phyloP scores from a whole-genome alignment of 23 tunicate species.

The Trididemnum nubilum region DNA sequence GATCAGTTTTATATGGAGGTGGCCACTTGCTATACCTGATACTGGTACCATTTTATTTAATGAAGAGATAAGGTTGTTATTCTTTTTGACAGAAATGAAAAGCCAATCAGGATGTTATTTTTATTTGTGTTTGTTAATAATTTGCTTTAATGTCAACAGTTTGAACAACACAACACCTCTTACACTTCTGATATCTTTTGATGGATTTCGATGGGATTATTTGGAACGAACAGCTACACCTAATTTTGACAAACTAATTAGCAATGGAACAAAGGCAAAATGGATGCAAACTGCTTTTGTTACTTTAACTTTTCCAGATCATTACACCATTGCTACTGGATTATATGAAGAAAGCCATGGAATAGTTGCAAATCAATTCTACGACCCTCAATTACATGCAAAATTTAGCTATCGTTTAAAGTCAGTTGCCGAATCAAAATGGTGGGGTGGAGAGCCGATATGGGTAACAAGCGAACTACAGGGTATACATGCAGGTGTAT shows the following conservation, averaged over 20 bases:
- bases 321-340: conserved; percentile 92
- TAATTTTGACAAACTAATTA: conserved; percentile 70
- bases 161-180: no score
- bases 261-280: conserved; percentile 80
- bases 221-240: conserved; percentile 66
- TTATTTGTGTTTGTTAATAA: no score
- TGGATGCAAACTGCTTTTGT: conserved; percentile 83
- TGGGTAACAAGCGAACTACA: conserved; percentile 93
- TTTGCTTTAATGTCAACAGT: no score
- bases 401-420: conserved; percentile 24
- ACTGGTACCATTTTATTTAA: no score
- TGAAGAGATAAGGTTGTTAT: no score
- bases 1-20: no score
- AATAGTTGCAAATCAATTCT: conserved; percentile 86
- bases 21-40: no score
- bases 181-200: conserved; percentile 84
- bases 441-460: conserved; percentile 98
- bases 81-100: no score
- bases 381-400: conserved; percentile 61
- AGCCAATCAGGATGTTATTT: no score
- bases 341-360: conserved; percentile 97
- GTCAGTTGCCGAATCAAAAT: conserved; percentile 30
- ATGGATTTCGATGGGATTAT: conserved; percentile 98
- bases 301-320: conserved; percentile 94
- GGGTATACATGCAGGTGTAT: conserved; percentile 55